phyloP scores from a whole-genome alignment of 2,888 invertebrate species.

The Tholera decimalis region DNA sequence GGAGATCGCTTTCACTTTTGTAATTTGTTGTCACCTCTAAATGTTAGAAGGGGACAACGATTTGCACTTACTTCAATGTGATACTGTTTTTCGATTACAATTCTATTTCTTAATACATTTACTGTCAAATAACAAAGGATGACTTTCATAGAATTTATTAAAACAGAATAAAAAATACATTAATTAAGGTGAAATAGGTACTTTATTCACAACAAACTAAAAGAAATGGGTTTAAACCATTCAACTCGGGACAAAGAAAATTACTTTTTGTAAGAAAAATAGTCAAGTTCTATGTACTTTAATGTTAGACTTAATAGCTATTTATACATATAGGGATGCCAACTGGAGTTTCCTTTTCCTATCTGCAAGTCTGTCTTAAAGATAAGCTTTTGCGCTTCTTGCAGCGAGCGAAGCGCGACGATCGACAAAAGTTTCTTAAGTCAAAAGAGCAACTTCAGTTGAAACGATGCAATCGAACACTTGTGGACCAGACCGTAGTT shows the following conservation, averaged over 20 bases:
- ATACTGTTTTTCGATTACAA: not conserved
- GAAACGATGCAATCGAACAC: conserved; percentile 42
- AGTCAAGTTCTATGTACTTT: conserved; percentile 13
- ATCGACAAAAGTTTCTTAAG: conserved; percentile 44
- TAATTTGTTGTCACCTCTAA: conserved; percentile 51
- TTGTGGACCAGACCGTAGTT: conserved; percentile 37
- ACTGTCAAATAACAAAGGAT: not conserved
- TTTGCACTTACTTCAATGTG: conserved; percentile 12
- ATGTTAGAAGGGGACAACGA: conserved; percentile 11
- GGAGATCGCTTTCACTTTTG: conserved; percentile 56
- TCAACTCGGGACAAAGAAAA: conserved; percentile 25
- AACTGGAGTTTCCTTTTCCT: conserved; percentile 45
- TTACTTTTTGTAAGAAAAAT: conserved; percentile 16
- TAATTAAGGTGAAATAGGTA: not conserved
- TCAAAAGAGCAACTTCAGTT: conserved; percentile 50
- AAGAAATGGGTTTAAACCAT: conserved; percentile 27
- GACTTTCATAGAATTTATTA: not conserved
- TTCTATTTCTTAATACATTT: not conserved
- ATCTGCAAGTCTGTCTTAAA: conserved; percentile 29
- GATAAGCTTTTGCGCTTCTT: conserved; percentile 42
- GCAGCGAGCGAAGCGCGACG: conserved; percentile 37
- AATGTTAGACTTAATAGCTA: conserved; percentile 25
- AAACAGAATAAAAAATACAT: not conserved
- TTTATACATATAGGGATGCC: conserved; percentile 47
- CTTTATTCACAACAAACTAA: conserved; percentile 6